A percentile compares a stretch with the other conserved stretches of the same genome.
These are phyloP conservation scores for Quadriops clusia DNA, from an alignment of 2,888 invertebrate species.

Conservation along the genomic window DNA sequence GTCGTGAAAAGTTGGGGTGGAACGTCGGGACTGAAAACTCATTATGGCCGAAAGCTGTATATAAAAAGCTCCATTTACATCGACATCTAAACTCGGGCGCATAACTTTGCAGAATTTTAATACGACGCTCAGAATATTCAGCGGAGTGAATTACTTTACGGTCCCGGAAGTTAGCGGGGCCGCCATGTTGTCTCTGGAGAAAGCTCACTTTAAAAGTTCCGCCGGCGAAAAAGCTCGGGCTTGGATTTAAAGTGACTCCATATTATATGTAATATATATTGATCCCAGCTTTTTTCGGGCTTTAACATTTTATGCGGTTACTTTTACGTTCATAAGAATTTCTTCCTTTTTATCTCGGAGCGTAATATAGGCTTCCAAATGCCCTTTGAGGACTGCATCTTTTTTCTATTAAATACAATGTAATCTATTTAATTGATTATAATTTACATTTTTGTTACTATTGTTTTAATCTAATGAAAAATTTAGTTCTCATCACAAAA, in stretches of 20 bases:
- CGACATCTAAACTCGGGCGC: constrained; percentile 25
- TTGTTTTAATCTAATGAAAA: too few species aligned
- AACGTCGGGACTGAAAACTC: constrained; percentile 6
- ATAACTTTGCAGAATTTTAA: constrained; percentile 27
- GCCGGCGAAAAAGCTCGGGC: constrained; percentile 26
- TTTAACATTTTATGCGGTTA: constrained; percentile 16
- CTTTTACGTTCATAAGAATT: too few species aligned
- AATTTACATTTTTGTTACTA: too few species aligned
- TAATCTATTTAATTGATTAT: too few species aligned
- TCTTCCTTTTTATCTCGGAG: too few species aligned
- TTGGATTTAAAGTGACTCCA: constrained; percentile 30
- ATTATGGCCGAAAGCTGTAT: constrained; percentile 17
- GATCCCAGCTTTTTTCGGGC: constrained; percentile 21
- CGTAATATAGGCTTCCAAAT: too few species aligned
- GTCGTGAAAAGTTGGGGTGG: too few species aligned
- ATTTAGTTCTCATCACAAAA: too few species aligned
- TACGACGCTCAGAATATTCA: constrained; percentile 28
- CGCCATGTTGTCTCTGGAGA: constrained; percentile 34
- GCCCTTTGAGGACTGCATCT: too few species aligned
- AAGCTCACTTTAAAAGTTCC: constrained; percentile 34
- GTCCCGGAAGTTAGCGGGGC: constrained; percentile 12
- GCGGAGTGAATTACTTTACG: constrained; percentile 30
- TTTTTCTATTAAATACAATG: too few species aligned
- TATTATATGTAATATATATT: constrained; percentile 33
- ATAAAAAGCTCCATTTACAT: constrained; percentile 33